A percentile compares a stretch with the other conserved stretches of the same genome.
Evolutionary conservation across 2,113 vertebrate genomes (phyloP).

Genomic region (Erpornis zantholeuca): DNA sequence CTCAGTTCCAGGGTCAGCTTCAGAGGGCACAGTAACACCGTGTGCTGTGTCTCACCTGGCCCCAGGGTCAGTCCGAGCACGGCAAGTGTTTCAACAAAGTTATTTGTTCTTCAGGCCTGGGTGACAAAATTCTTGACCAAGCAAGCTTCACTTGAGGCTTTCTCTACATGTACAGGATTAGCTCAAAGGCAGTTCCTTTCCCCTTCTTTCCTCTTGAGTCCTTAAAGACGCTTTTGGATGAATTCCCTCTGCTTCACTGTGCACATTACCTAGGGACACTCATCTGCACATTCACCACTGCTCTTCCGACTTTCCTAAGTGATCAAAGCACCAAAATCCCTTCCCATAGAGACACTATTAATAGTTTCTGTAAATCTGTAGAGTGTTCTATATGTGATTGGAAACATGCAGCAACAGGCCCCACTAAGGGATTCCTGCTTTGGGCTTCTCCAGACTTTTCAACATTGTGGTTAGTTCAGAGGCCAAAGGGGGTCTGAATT

Average conservation of each 20-base stretch:
- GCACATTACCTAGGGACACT: neutral
- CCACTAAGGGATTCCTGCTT: neutral
- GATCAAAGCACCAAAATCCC: neutral
- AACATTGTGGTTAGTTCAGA: neutral
- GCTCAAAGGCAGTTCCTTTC: neutral
- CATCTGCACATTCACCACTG: neutral
- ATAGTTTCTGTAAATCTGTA: neutral
- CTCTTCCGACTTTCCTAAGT: neutral
- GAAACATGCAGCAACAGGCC: neutral
- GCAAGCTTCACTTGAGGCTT: neutral
- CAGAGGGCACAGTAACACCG: neutral
- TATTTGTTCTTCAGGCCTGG: neutral
- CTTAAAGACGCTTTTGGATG: neutral
- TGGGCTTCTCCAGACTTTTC: neutral
- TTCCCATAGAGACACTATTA: neutral
- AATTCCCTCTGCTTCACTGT: neutral
- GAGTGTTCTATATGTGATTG: neutral
- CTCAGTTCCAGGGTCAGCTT: neutral
- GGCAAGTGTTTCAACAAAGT: accelerated
- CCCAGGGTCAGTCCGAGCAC: neutral
- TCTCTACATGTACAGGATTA: neutral
- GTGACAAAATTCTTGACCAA: neutral
- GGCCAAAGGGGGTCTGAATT: neutral
- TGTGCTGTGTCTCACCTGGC: neutral
- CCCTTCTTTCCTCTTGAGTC: neutral